Conservation (phyloP, 92 coral and sea anemone genomes). For the Anthopleura xanthogrammica region DNA sequence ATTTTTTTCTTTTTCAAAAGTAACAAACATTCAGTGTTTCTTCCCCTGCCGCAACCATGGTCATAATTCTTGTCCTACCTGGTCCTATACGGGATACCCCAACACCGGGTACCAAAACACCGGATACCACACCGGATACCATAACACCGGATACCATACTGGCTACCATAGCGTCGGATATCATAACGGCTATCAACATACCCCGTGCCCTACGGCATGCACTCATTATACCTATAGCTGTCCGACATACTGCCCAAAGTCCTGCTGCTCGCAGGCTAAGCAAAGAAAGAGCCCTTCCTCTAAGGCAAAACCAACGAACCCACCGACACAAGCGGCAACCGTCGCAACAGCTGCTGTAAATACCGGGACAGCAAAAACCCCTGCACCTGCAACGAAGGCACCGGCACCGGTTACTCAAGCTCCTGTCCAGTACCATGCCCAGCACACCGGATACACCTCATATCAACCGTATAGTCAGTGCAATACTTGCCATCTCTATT, state of each 20-base stretch:
- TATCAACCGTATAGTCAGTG: slow-evolving; percentile 36
- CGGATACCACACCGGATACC: slow-evolving; percentile 24
- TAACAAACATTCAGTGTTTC: slow-evolving; percentile 21
- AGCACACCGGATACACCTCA: slow-evolving; percentile 10
- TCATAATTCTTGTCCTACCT: slow-evolving; percentile 17
- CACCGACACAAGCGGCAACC: slow-evolving; percentile 31
- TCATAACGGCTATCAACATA: background rate
- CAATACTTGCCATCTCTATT: slow-evolving; percentile 10
- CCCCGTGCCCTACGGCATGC: slow-evolving; percentile 25
- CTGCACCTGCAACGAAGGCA: slow-evolving; percentile 3
- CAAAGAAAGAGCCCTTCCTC: background rate
- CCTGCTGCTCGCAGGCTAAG: slow-evolving; percentile 33
- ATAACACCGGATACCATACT: background rate
- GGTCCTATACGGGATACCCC: slow-evolving; percentile 15
- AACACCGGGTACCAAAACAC: slow-evolving; percentile 23
- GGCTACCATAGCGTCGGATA: background rate
- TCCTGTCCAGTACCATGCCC: background rate
- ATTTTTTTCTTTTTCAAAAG: slow-evolving; percentile 5
- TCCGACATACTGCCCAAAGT: slow-evolving; percentile 24
- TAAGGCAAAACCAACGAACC: background rate
- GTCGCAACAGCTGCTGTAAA: slow-evolving; percentile 6
- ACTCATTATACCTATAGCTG: slow-evolving; percentile 27
- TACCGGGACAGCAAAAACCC: slow-evolving; percentile 1
- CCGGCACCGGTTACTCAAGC: background rate
- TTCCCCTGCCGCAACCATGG: slow-evolving; percentile 29